phyloP scores from a whole-genome alignment of 2,797 vertebrate genomes.

The Octomys mimax region DNA sequence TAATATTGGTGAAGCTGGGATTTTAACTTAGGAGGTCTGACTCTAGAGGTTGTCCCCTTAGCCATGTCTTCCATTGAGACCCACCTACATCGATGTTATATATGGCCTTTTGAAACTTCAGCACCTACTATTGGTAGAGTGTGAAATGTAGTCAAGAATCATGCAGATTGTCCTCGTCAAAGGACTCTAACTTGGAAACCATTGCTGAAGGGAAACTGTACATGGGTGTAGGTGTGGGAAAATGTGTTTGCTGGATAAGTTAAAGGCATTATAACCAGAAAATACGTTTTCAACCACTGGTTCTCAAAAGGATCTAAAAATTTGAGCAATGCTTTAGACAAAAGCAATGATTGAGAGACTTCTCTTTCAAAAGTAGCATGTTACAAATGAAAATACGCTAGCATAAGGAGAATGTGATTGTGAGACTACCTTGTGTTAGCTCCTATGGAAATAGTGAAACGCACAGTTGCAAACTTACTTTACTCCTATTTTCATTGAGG shows the following conservation, averaged over 20 bases:
- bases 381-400: constrained; percentile 26
- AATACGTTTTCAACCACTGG: not conserved
- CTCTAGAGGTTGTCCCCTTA: not conserved
- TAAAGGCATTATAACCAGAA: not conserved
- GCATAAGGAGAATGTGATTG: not conserved
- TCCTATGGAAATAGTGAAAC: constrained; percentile 31
- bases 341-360: constrained; percentile 8
- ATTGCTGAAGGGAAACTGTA: constrained; percentile 26
- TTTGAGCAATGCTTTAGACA: constrained; percentile 10
- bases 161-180: not conserved
- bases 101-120: constrained; percentile 24
- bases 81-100: not conserved
- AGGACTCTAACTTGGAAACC: not conserved
- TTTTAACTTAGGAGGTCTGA: not conserved
- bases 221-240: not conserved
- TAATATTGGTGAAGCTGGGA: not conserved
- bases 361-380: constrained; percentile 33
- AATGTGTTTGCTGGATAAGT: not conserved
- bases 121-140: not conserved
- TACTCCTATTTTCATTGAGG: not conserved
- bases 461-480: not conserved
- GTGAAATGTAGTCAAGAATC: not conserved
- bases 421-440: not conserved
- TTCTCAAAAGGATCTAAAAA: constrained; percentile 32
- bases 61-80: not conserved